Evolutionary conservation across 2,888 invertebrate genomes (phyloP).

Genomic region (Chalcosyrphus nemorum): DNA sequence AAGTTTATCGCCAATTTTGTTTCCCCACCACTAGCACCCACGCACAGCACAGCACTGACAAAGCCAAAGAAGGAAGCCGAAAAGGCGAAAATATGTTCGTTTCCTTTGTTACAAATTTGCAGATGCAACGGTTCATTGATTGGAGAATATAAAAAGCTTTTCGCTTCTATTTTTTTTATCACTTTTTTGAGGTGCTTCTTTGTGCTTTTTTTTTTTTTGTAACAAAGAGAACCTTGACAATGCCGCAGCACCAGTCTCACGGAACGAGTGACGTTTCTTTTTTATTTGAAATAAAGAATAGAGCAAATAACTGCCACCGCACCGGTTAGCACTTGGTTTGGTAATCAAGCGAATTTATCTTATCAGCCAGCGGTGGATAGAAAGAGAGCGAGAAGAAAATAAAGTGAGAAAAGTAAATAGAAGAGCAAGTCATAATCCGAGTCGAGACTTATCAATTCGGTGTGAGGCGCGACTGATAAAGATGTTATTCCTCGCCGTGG

Average conservation of each 20-base stretch:
- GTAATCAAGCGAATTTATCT: slow-evolving; percentile 8
- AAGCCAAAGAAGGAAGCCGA: background rate
- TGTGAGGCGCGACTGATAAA: slow-evolving; percentile 21
- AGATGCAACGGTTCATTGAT: slow-evolving; percentile 37
- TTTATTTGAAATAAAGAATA: slow-evolving; percentile 6
- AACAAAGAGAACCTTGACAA: slow-evolving; percentile 37
- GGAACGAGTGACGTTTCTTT: slow-evolving; percentile 9
- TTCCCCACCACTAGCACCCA: background rate
- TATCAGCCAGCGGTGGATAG: no score
- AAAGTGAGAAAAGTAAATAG: background rate
- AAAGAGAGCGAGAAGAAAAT: background rate
- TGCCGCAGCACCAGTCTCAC: background rate
- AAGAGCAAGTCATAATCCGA: background rate
- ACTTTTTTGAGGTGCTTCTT: background rate
- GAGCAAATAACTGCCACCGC: background rate
- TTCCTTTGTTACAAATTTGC: slow-evolving; percentile 20
- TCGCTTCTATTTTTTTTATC: background rate
- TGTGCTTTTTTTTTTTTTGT: slow-evolving; percentile 8
- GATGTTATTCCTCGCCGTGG: background rate
- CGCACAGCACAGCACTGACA: background rate
- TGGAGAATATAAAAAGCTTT: slow-evolving; percentile 16
- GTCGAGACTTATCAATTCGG: background rate
- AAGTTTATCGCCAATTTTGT: background rate
- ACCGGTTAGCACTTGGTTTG: background rate
- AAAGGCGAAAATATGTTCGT: background rate